These are phyloP conservation scores for Heterodera filipjevi DNA, from an alignment of 2,888 invertebrate species.

Conservation along the genomic window DNA sequence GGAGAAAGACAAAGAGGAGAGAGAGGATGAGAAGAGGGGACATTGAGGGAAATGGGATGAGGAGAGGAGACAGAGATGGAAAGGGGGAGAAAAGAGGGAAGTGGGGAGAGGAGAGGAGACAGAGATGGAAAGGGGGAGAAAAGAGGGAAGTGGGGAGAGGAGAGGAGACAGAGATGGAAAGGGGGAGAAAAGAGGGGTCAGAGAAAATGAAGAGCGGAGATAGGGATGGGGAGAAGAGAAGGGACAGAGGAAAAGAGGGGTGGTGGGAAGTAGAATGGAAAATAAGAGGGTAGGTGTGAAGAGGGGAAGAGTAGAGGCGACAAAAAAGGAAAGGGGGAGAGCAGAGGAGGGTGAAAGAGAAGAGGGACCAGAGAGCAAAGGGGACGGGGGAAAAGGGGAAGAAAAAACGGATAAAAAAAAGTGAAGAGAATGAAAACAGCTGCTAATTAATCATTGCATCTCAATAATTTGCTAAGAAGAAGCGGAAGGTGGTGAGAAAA, in stretches of 20 bases:
- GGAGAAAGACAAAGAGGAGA: too few relatives aligned
- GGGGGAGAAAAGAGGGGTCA: neutral
- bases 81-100: too few relatives aligned
- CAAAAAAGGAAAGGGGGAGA: neutral
- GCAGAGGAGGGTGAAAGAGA: neutral
- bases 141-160: neutral
- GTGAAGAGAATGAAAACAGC: slow-evolving; percentile 2
- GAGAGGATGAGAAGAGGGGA: too few relatives aligned
- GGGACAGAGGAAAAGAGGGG: neutral
- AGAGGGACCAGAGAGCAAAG: too few relatives aligned
- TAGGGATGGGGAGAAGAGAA: neutral
- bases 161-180: too few relatives aligned
- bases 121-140: too few relatives aligned
- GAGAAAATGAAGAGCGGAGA: too few relatives aligned
- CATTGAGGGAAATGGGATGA: too few relatives aligned
- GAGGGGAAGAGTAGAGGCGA: too few relatives aligned
- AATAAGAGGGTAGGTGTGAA: neutral
- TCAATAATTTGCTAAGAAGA: neutral
- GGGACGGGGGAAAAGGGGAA: neutral
- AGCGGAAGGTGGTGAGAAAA: neutral
- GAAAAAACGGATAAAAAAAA: neutral
- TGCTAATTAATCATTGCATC: slow-evolving; percentile 10
- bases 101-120: too few relatives aligned
- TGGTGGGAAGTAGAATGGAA: too few relatives aligned
- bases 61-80: too few relatives aligned